These are phyloP conservation scores for Bellardia bayeri DNA, from an alignment of 2,888 invertebrate genomes.

Conservation along the genomic window DNA sequence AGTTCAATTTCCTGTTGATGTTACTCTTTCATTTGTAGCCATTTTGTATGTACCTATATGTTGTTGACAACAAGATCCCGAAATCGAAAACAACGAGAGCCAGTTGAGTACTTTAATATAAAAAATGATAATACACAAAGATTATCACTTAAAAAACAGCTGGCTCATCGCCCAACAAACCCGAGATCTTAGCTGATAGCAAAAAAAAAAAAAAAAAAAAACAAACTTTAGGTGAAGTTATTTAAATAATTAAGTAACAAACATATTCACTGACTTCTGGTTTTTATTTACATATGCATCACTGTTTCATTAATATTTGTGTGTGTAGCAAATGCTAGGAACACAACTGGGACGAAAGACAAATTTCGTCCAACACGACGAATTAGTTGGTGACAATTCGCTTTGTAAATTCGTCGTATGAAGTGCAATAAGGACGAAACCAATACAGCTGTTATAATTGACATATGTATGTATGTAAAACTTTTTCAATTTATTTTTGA, in stretches of 20 bases:
- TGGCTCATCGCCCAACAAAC: conserved; percentile 83
- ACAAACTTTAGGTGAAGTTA: neutral
- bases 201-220: neutral
- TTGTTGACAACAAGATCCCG: conserved; percentile 83
- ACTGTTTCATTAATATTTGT: conserved; percentile 9
- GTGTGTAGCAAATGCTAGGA: neutral
- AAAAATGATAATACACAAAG: conserved; percentile 46
- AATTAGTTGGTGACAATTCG: no score
- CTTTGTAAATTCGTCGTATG: no score
- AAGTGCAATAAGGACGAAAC: no score
- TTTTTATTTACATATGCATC: neutral
- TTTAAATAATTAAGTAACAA: conserved; percentile 9
- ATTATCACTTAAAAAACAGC: conserved; percentile 77
- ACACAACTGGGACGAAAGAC: no score
- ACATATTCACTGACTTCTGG: conserved; percentile 15
- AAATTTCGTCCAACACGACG: no score
- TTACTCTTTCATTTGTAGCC: conserved; percentile 58
- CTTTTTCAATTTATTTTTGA: no score
- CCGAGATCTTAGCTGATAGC: conserved; percentile 81
- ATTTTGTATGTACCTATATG: neutral
- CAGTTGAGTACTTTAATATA: conserved; percentile 79
- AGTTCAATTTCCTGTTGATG: conserved; percentile 58
- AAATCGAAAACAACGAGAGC: conserved; percentile 84
- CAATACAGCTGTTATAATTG: no score
- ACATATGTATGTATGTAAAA: no score